Evolutionary conservation across 1,140 invertebrate genomes (phyloP).

Genomic region (Nylanderia fulva): DNA sequence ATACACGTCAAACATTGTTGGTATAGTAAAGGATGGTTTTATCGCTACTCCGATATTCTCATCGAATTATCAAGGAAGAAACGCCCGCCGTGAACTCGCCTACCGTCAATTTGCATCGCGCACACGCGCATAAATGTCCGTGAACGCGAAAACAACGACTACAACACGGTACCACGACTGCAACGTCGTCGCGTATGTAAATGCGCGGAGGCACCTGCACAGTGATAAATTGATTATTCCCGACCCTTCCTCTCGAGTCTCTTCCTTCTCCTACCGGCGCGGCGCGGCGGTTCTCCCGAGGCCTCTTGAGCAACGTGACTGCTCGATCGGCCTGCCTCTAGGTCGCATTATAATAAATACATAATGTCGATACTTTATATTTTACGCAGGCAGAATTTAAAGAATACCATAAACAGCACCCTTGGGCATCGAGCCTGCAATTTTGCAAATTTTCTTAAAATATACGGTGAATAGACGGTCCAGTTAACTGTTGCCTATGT

Average conservation of each 20-base stretch:
- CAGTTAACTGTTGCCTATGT: not conserved
- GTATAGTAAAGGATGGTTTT: not conserved
- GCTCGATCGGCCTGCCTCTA: slow-evolving; percentile 59
- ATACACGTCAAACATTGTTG: not conserved
- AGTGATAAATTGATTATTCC: slow-evolving; percentile 83
- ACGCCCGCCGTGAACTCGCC: slow-evolving; percentile 21
- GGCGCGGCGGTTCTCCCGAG: slow-evolving; percentile 29
- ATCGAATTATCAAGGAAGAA: slow-evolving; percentile 19
- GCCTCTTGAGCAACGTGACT: slow-evolving; percentile 59
- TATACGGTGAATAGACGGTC: not conserved
- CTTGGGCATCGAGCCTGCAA: slow-evolving; percentile 61
- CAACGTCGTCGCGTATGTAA: slow-evolving; percentile 82
- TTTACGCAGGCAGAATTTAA: slow-evolving; percentile 70
- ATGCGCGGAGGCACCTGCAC: slow-evolving; percentile 80
- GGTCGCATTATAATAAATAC: slow-evolving; percentile 81
- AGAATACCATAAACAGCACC: slow-evolving; percentile 67
- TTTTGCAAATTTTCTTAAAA: slow-evolving; percentile 67
- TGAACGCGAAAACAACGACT: slow-evolving; percentile 71
- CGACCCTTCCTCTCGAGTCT: slow-evolving; percentile 37
- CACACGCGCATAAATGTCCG: slow-evolving; percentile 58
- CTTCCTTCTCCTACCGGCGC: slow-evolving; percentile 38
- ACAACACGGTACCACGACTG: slow-evolving; percentile 77
- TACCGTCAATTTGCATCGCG: slow-evolving; percentile 73
- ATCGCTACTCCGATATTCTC: not conserved
- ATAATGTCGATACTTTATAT: slow-evolving; percentile 81